Percentiles rank a stretch among this genome's conserved stretches.
Evolutionary conservation across 2,888 invertebrate genomes (phyloP).

Genomic region (Itoplectis maculator): DNA sequence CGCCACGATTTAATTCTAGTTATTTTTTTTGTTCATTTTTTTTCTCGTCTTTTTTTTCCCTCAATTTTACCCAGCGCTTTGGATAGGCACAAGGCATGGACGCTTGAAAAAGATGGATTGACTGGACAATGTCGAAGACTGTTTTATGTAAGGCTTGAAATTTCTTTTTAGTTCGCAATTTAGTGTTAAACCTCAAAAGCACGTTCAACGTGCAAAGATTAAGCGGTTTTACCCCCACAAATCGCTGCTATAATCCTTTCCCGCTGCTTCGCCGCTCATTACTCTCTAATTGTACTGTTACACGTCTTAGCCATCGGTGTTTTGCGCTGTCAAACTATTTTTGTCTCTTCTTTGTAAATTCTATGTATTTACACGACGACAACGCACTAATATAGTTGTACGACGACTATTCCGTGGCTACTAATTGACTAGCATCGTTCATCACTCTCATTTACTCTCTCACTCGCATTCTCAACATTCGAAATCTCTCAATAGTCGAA

Average conservation of each 20-base stretch:
- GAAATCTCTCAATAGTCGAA: slow-evolving; percentile 43
- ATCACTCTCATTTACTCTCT: slow-evolving; percentile 79
- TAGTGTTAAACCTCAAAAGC: not conserved
- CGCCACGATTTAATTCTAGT: slow-evolving; percentile 26
- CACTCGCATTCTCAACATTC: slow-evolving; percentile 31
- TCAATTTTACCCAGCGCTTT: not conserved
- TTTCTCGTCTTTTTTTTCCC: slow-evolving; percentile 25
- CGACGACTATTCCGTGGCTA: slow-evolving; percentile 74
- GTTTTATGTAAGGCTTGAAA: slow-evolving; percentile 30
- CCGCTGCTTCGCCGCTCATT: slow-evolving; percentile 32
- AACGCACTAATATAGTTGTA: slow-evolving; percentile 45
- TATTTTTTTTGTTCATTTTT: slow-evolving; percentile 11
- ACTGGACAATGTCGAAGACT: slow-evolving; percentile 29
- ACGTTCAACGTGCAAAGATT: slow-evolving; percentile 36
- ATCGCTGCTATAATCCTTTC: slow-evolving; percentile 2
- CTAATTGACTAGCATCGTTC: slow-evolving; percentile 85
- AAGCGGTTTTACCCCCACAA: slow-evolving; percentile 29
- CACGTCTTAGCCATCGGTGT: slow-evolving; percentile 52
- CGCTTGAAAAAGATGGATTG: slow-evolving; percentile 42
- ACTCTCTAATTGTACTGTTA: slow-evolving; percentile 64
- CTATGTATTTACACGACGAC: slow-evolving; percentile 41
- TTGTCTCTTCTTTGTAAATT: not conserved
- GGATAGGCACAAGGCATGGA: slow-evolving; percentile 61
- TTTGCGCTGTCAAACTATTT: slow-evolving; percentile 50
- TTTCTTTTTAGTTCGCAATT: not conserved